These are phyloP conservation scores for Xestobium rufovillosum DNA, from an alignment of 2,888 invertebrate genomes.

Conservation along the genomic window DNA sequence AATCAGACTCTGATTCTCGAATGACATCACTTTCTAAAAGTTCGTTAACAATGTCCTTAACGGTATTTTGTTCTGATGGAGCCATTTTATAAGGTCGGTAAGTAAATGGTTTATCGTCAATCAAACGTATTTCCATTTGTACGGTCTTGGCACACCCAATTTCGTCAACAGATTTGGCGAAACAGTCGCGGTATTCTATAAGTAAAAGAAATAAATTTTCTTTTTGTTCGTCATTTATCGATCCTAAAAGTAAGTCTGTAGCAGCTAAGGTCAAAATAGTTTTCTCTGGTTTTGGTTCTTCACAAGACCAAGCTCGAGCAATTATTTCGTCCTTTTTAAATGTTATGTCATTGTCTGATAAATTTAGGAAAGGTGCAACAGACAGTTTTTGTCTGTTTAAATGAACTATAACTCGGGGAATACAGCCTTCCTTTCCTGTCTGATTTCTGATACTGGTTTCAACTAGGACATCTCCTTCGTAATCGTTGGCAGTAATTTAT, in stretches of 20 bases:
- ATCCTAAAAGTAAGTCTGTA: too few species aligned
- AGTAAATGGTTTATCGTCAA: too few species aligned
- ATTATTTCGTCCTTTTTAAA: too few species aligned
- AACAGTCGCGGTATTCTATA: slow-evolving; percentile 19
- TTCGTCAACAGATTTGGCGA: slow-evolving; percentile 16
- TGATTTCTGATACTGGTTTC: slow-evolving; percentile 14
- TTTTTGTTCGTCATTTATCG: too few species aligned
- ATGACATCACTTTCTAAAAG: slow-evolving; percentile 6
- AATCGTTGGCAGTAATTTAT: slow-evolving; percentile 12
- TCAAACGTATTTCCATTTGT: slow-evolving; percentile 17
- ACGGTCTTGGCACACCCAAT: slow-evolving; percentile 21
- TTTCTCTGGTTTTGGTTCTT: too few species aligned
- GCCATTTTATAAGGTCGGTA: slow-evolving; percentile 24
- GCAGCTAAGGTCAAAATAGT: too few species aligned
- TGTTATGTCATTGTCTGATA: too few species aligned
- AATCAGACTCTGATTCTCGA: slow-evolving; percentile 3
- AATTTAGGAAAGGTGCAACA: too few species aligned
- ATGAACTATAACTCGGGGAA: slow-evolving; percentile 12
- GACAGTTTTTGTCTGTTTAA: too few species aligned
- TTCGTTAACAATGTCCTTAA: slow-evolving; percentile 6
- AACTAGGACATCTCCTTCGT: slow-evolving; percentile 17
- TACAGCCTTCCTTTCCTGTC: slow-evolving; percentile 12
- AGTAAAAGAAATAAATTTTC: too few species aligned
- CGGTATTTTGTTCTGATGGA: slow-evolving; percentile 19
- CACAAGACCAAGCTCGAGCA: too few species aligned